phyloP scores from a whole-genome alignment of 2,888 invertebrate genomes.

The Sphaeridia pumilis region DNA sequence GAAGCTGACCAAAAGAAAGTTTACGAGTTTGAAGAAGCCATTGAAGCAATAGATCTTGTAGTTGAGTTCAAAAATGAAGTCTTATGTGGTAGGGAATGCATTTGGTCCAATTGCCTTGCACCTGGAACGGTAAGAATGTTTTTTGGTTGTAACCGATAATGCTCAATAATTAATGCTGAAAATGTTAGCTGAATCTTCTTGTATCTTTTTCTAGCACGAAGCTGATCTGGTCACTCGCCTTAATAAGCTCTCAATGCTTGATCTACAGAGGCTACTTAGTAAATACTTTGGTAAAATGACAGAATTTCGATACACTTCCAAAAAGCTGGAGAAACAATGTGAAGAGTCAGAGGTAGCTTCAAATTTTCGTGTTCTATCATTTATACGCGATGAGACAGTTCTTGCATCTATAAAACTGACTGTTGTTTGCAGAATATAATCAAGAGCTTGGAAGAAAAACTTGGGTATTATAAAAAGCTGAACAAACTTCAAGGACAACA shows the following conservation, averaged over 20 bases:
- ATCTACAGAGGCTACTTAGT: conserved; percentile 69
- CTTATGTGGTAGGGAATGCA: conserved; percentile 53
- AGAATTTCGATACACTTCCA: conserved; percentile 61
- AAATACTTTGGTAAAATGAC: conserved; percentile 84
- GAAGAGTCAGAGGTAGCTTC: conserved; percentile 41
- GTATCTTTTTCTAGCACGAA: conserved; percentile 25
- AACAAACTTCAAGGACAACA: no score
- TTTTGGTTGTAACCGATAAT: no score
- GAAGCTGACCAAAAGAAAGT: conserved; percentile 65
- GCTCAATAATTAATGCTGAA: no score
- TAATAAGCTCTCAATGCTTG: conserved; percentile 65
- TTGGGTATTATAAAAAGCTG: no score
- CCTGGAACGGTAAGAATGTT: conserved; percentile 25
- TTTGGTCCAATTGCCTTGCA: conserved; percentile 21
- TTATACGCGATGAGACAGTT: no score
- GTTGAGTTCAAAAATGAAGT: conserved; percentile 87
- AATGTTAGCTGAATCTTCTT: no score
- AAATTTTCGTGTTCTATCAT: no score
- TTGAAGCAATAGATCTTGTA: conserved; percentile 84
- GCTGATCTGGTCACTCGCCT: conserved; percentile 44
- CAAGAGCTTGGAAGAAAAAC: no score
- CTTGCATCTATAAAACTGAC: no score
- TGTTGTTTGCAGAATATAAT: no score
- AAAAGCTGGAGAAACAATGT: conserved; percentile 62
- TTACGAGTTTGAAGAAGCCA: conserved; percentile 80